Evolutionary conservation across 1,140 invertebrate genomes (phyloP).

Genomic region (Hyles vespertilio): DNA sequence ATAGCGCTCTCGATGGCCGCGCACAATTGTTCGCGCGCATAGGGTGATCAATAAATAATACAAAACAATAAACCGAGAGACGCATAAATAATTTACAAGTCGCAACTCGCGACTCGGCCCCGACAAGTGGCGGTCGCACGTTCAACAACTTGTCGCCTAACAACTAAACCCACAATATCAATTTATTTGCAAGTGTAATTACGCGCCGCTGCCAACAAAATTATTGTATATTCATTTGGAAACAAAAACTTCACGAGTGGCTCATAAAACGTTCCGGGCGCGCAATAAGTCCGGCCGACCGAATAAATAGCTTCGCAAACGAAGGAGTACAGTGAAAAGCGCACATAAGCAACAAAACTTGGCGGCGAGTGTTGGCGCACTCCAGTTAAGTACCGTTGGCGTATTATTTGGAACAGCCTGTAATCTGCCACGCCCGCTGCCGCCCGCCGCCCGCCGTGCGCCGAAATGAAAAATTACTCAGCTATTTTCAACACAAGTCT

Average conservation of each 20-base stretch:
- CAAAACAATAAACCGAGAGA: too few relatives aligned
- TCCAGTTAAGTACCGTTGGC: constrained; percentile 59
- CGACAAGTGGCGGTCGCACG: background rate
- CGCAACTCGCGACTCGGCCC: background rate
- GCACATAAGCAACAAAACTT: constrained; percentile 48
- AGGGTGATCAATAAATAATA: constrained; percentile 36
- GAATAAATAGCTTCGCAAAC: constrained; percentile 42
- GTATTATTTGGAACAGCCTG: constrained; percentile 67
- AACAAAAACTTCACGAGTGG: constrained; percentile 45
- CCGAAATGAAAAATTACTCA: constrained; percentile 71
- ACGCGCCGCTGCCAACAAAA: constrained; percentile 29
- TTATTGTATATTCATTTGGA: constrained; percentile 49
- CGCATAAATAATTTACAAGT: background rate
- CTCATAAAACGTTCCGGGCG: constrained; percentile 37
- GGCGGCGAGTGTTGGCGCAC: constrained; percentile 38
- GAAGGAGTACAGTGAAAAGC: constrained; percentile 44
- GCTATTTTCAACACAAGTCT: constrained; percentile 70
- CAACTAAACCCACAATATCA: constrained; percentile 12
- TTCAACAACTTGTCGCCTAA: constrained; percentile 1
- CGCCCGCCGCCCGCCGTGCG: constrained; percentile 55
- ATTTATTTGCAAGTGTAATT: constrained; percentile 29
- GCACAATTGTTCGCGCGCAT: constrained; percentile 50
- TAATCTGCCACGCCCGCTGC: constrained; percentile 68
- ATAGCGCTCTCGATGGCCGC: constrained; percentile 40
- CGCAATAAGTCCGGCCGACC: constrained; percentile 36